Percentiles rank a stretch among this genome's conserved stretches.
These are phyloP conservation scores for Cerceris rybyensis DNA, from an alignment of 2,888 invertebrate species.

Conservation along the genomic window DNA sequence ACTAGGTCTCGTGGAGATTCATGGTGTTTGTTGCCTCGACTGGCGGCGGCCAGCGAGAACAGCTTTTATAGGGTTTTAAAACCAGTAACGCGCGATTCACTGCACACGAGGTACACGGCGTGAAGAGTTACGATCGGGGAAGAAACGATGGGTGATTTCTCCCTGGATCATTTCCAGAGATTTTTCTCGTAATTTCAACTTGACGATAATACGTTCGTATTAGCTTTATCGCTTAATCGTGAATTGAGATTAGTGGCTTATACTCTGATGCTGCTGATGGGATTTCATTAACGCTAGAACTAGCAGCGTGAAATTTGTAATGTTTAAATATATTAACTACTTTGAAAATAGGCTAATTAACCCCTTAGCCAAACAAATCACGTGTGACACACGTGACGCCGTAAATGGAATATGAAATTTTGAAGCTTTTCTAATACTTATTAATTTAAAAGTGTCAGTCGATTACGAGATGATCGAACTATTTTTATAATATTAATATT, in stretches of 20 bases:
- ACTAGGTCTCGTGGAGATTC: constrained; percentile 53
- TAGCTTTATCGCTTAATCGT: not conserved
- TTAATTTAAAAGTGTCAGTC: too few relatives aligned
- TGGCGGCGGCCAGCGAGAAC: constrained; percentile 22
- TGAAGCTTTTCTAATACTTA: too few relatives aligned
- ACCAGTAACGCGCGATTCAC: constrained; percentile 37
- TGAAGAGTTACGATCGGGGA: constrained; percentile 24
- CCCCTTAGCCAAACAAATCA: too few relatives aligned
- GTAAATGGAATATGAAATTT: too few relatives aligned
- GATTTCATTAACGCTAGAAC: too few relatives aligned
- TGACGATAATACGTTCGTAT: not conserved
- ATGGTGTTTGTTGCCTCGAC: constrained; percentile 41
- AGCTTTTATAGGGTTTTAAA: constrained; percentile 57
- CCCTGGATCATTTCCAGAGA: not conserved
- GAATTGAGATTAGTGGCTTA: not conserved
- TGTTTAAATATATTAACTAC: too few relatives aligned
- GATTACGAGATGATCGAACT: too few relatives aligned
- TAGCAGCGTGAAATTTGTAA: too few relatives aligned
- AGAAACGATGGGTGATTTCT: constrained; percentile 12
- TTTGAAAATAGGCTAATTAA: too few relatives aligned
- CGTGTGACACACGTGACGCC: too few relatives aligned
- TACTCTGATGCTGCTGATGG: too few relatives aligned
- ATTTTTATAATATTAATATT: too few relatives aligned
- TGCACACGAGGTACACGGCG: not conserved
- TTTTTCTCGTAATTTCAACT: not conserved